A percentile compares a stretch with the other conserved stretches of the same genome.
These are phyloP conservation scores for Coracopsis vasa DNA, from an alignment of 2,113 vertebrate species.

Conservation along the genomic window DNA sequence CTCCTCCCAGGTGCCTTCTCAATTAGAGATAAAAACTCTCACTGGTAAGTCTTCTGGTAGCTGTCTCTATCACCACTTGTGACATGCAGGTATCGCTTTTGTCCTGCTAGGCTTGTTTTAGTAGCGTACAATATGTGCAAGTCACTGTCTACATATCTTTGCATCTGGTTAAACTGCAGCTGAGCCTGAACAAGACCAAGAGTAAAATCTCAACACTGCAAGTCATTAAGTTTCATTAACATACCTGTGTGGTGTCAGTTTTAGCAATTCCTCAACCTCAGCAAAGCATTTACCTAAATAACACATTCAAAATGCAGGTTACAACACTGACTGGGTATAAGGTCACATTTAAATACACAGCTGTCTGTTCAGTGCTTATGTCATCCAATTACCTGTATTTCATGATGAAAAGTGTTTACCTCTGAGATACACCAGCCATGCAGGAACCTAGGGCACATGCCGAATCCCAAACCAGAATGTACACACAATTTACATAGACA, in stretches of 20 bases:
- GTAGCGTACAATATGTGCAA: not conserved
- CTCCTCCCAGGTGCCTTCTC: not conserved
- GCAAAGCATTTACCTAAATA: not conserved
- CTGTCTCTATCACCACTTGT: not conserved
- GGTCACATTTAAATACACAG: constrained; percentile 37
- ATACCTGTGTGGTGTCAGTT: not conserved
- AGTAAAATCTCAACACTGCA: not conserved
- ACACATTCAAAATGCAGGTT: not conserved
- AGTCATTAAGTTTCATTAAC: not conserved
- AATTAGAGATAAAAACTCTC: not conserved
- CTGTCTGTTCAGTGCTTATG: not conserved
- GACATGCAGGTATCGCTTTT: not conserved
- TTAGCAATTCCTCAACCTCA: not conserved
- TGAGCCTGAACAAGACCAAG: not conserved
- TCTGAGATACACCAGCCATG: not conserved
- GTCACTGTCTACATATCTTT: not conserved
- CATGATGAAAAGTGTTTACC: not conserved
- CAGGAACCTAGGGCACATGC: not conserved
- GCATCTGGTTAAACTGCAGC: not conserved
- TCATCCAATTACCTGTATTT: not conserved
- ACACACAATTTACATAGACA: accelerated
- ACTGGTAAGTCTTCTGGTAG: not conserved
- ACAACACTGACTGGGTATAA: not conserved
- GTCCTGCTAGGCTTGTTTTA: not conserved
- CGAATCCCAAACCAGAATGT: not conserved